Percentiles rank a stretch among this genome's conserved stretches.
phyloP scores from a whole-genome alignment of 2,888 invertebrate genomes.

The Neoscelio sp. region DNA sequence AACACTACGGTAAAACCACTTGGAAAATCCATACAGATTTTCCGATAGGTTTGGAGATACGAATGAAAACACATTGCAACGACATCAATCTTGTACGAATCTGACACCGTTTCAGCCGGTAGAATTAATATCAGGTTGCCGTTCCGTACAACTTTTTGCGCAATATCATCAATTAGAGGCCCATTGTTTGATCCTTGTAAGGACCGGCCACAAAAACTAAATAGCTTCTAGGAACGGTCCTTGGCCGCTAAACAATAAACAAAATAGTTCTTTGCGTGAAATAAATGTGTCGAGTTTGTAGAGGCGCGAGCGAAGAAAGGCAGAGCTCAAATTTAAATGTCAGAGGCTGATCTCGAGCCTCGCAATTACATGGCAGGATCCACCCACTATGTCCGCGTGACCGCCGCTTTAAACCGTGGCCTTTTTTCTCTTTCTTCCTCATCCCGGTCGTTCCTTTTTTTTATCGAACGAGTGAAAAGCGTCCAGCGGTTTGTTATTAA shows the following conservation, averaged over 20 bases:
- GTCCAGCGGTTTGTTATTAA: slow-evolving; percentile 77
- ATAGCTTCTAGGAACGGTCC: neutral
- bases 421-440: slow-evolving; percentile 3
- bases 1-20: no score
- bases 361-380: slow-evolving; percentile 59
- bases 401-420: slow-evolving; percentile 24
- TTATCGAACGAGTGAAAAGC: slow-evolving; percentile 55
- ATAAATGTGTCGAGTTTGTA: slow-evolving; percentile 22
- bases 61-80: no score
- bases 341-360: slow-evolving; percentile 52
- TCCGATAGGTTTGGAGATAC: no score
- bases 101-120: no score
- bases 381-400: slow-evolving; percentile 51
- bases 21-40: no score
- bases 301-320: slow-evolving; percentile 7
- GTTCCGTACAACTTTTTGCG: neutral
- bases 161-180: neutral
- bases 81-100: no score
- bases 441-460: slow-evolving; percentile 27
- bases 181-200: neutral
- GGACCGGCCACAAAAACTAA: neutral
- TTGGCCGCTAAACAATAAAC: slow-evolving; percentile 15
- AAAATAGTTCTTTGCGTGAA: slow-evolving; percentile 25
- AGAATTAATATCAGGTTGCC: no score
- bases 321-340: slow-evolving; percentile 60